Evolutionary conservation across 2,113 vertebrate genomes (phyloP).

Genomic region (Melierax canorus): DNA sequence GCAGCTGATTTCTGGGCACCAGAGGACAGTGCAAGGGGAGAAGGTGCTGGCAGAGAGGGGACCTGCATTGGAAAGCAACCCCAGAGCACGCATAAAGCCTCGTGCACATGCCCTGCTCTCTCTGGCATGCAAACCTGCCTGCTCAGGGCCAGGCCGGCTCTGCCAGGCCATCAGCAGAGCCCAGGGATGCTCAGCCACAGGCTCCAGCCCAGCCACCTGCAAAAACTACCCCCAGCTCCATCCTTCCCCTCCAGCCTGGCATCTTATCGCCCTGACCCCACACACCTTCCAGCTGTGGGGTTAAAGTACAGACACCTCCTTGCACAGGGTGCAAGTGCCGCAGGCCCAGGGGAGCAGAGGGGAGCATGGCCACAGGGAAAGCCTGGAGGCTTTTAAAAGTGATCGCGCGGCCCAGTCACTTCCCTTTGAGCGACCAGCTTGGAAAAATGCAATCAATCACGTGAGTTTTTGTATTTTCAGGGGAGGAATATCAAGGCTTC

Average conservation of each 20-base stretch:
- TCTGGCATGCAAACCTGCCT: neutral
- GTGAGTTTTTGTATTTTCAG: neutral
- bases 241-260: fast-evolving
- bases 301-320: neutral
- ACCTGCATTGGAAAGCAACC: neutral
- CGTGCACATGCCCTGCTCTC: fast-evolving
- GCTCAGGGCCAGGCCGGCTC: neutral
- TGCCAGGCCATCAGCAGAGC: neutral
- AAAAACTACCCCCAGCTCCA: neutral
- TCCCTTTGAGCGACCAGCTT: neutral
- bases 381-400: neutral
- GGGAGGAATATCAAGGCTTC: neutral
- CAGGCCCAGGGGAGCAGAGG: fast-evolving
- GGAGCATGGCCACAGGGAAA: neutral
- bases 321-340: fast-evolving
- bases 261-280: neutral
- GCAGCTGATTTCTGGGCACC: neutral
- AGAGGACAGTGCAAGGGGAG: neutral
- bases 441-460: neutral
- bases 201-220: neutral
- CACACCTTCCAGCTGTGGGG: neutral
- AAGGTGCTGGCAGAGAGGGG: neutral
- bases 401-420: neutral
- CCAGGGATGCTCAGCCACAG: neutral
- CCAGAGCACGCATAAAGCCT: neutral